Evolutionary conservation across 30 jellyfish, hydroid and myxozoan species (phyloP).

Genomic region (Aurelia sp.): DNA sequence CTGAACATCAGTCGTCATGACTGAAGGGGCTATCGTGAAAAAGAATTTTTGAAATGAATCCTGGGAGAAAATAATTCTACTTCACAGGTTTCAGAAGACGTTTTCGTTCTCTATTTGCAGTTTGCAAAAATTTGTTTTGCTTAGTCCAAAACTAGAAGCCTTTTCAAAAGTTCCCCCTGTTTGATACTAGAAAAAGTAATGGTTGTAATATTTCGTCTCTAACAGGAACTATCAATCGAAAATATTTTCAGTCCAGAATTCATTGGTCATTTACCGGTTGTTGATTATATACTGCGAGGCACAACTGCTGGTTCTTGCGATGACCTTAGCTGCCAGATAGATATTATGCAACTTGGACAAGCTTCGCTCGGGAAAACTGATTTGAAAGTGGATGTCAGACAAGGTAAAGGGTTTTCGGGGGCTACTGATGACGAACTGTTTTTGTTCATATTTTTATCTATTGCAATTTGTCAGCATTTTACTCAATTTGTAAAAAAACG

Average conservation of each 20-base stretch:
- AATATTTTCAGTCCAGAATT: neutral
- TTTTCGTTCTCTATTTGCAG: too few species aligned
- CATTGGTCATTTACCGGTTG: neutral
- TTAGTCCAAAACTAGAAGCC: too few species aligned
- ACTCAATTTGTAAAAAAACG: too few species aligned
- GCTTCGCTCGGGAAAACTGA: neutral
- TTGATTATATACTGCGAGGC: neutral
- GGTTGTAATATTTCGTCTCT: too few species aligned
- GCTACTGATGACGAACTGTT: neutral
- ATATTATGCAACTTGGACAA: neutral
- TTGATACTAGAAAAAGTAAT: too few species aligned
- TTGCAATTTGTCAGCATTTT: neutral
- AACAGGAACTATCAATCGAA: slow-evolving; percentile 6
- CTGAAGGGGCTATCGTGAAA: too few species aligned
- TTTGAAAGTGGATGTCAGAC: slow-evolving; percentile 2
- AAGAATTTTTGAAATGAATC: too few species aligned
- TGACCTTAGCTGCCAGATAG: neutral
- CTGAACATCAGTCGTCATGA: too few species aligned
- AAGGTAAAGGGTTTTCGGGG: neutral
- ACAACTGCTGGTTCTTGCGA: neutral
- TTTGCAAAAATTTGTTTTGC: too few species aligned
- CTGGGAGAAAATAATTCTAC: too few species aligned
- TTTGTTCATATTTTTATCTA: neutral
- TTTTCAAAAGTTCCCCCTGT: too few species aligned
- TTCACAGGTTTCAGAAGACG: too few species aligned